Base-by-base conservation (phyloP, 1,140 invertebrate species). In the Aphidius gifuensis region DNA sequence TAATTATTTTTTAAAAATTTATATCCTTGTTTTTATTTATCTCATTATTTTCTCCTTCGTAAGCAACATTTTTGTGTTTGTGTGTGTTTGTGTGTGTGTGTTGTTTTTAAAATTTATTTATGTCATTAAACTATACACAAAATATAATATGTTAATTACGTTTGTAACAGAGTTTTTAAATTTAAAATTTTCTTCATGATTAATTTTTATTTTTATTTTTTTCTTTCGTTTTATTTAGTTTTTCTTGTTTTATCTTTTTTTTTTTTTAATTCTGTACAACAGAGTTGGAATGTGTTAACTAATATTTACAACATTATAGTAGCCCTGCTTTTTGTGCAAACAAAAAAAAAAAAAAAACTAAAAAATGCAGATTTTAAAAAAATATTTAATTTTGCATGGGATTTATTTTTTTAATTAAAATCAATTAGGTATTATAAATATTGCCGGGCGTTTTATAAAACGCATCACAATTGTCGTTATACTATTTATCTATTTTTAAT, bases 271-370 rank as follows among this genome's bases (percentile, higher is more conserved):
- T 73, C 76, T 78, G 76, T 79, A 79, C 76, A 79, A 78, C 73
- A 54, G 76, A 79, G 78, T 74, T 79, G 77, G 77, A 79, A 79
- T 79, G 77, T 79, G 74, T 78, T 78, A 79, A 77, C 77, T 79
- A 79, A 70, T 78, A 79, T 79, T 74, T 79, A 79, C 77, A 79
- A 71, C 23, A 23, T 72, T 72, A 69, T 71, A 76, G 72, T 79
- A 80, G 76, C 76, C 72, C 74, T 77, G 75, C 78, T 62, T 76
- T 70, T 62, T 74, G 75, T 80, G 78, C 77, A 80, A 80, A 73
- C 74, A 71, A 76, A 68, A 58, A 64, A 67, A 60, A 32, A 73
- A 74, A 71, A 76, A 68, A 58, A 64, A 16, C 16, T 16, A 66
- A 60, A 68, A 70, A 71, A 73, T 70, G 68, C 67, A 68, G 64